A percentile compares a stretch with the other conserved stretches of the same genome.
phyloP scores from a whole-genome alignment of 2,797 vertebrate genomes.

The Anolis apletophallus region DNA sequence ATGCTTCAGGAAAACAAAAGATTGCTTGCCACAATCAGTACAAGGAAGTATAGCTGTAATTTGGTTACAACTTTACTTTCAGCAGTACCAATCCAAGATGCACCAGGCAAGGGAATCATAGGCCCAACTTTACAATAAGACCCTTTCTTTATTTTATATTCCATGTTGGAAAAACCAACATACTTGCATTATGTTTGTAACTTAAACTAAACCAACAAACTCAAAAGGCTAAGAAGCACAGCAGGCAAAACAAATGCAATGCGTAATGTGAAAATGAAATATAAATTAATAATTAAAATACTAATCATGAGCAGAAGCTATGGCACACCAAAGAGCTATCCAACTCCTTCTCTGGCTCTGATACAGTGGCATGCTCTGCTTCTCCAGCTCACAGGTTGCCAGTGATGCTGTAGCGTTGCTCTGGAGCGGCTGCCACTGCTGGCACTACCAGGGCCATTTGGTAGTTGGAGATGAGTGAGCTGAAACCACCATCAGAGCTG shows the following conservation, averaged over 20 bases:
- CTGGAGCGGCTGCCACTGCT: too few relatives aligned
- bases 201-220: conserved; percentile 10
- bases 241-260: conserved; percentile 43
- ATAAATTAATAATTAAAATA: conserved; percentile 17
- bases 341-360: too few relatives aligned
- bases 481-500: too few relatives aligned
- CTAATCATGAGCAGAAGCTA: background rate
- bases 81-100: conserved; percentile 5
- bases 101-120: background rate
- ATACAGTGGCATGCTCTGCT: too few relatives aligned
- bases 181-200: background rate
- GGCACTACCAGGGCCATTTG: too few relatives aligned
- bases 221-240: background rate
- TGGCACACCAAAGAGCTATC: background rate
- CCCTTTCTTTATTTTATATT: background rate
- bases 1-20: conserved; percentile 35
- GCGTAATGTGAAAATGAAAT: conserved; percentile 18
- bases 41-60: background rate
- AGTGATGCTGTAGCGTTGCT: too few relatives aligned
- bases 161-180: background rate
- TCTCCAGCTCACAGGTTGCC: too few relatives aligned
- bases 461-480: too few relatives aligned
- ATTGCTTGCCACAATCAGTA: conserved; percentile 29
- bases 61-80: conserved; percentile 12
- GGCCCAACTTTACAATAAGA: background rate